Base-by-base conservation (phyloP, 2,888 invertebrate species). In the Tigriopus californicus region DNA sequence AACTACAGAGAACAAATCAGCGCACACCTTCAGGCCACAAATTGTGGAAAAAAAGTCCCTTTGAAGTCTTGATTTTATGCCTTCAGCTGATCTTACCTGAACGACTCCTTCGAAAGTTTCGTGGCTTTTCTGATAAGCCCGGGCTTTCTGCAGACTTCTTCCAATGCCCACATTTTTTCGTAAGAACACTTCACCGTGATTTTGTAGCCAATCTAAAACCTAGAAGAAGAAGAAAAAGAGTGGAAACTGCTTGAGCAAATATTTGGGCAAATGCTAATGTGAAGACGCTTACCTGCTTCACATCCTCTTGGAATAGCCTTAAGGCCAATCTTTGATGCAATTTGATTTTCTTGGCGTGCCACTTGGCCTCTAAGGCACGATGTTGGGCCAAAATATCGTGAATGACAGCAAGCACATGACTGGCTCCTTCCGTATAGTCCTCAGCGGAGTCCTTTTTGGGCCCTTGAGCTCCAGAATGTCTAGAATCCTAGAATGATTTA, bases 61-160 rank as follows among this genome's bases (percentile, higher is more conserved):
- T 33, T 33, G 33, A 33, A 33, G 33, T 33, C 33, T 33, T 33
- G 33, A 33, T 33, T 33, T 33, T 33, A 33, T 33, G 33, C 33
- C 8, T 33, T 33, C 33, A 33, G 8, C 33, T 33, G 3, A 6
- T 46, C 77, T 75, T 74, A 89, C 90, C 81, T 89, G 88, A 53
- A 94, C 94, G 62, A 97, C 95, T 72, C 90, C 91, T 76, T 97
- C 95, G 70, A 97, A 97, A 73, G 95, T 94, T 72, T 94, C 91
- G 70, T 97, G 95, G 71, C 92, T 94, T 74, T 94, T 94, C 74
- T 95, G 94, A 71, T 95, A 88, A 10, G 91, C 89, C 66, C 89
- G 79, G 48, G 95, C 90, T 72, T 94, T 89, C 70, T 90, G 89
- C 65, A 95, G 77, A 75, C 91, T 92, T 66, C 91, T 79, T 61